These are phyloP conservation scores for Yponomeuta evonymella DNA, from an alignment of 2,888 invertebrate genomes.

Conservation along the genomic window DNA sequence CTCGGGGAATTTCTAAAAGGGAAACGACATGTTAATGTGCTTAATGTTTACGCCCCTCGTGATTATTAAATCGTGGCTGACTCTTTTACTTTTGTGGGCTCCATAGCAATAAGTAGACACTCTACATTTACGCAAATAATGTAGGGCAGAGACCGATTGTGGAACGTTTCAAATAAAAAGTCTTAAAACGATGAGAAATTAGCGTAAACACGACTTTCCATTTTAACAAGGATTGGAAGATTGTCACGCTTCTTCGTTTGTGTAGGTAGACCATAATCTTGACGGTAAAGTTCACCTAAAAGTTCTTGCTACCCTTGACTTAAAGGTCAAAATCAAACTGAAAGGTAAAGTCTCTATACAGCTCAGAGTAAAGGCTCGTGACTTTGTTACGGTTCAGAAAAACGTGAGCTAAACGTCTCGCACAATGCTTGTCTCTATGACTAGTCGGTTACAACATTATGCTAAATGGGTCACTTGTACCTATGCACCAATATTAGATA, in stretches of 20 bases:
- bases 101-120: too few species aligned
- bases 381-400: conserved; percentile 21
- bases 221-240: conserved; percentile 24
- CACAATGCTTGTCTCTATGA: conserved; percentile 22
- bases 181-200: conserved; percentile 23
- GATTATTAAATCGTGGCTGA: too few species aligned
- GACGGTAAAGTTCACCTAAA: neutral
- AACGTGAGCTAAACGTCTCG: conserved; percentile 13
- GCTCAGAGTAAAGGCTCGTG: conserved; percentile 21
- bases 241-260: conserved; percentile 31
- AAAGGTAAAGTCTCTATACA: neutral
- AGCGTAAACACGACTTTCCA: conserved; percentile 31
- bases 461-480: neutral
- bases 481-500: neutral
- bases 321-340: conserved; percentile 1
- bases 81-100: too few species aligned
- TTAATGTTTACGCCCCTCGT: neutral
- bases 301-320: neutral
- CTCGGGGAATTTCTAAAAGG: neutral
- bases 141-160: neutral
- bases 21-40: neutral
- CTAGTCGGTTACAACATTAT: conserved; percentile 19
- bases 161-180: neutral
- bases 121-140: too few species aligned
- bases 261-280: neutral